Evolutionary conservation across 2,888 invertebrate species (phyloP).

Genomic region (Homarus gammarus): DNA sequence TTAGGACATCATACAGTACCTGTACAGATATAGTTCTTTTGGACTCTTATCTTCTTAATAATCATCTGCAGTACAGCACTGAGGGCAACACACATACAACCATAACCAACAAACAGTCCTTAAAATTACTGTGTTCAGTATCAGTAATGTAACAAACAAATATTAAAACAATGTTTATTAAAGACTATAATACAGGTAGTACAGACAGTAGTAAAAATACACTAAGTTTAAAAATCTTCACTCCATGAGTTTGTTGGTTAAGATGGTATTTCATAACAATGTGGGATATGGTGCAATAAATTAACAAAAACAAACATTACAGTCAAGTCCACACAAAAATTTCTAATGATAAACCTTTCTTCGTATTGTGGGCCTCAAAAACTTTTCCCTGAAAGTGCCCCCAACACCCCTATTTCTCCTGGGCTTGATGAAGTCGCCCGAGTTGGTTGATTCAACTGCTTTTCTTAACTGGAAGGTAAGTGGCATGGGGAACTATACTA

Average conservation of each 20-base stretch:
- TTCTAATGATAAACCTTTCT: slow-evolving; percentile 59
- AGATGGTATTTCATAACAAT: background rate
- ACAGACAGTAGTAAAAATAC: no score
- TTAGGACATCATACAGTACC: no score
- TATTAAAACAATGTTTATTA: no score
- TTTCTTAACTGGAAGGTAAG: slow-evolving; percentile 59
- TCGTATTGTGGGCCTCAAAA: slow-evolving; percentile 55
- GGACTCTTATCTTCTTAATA: no score
- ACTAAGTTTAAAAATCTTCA: no score
- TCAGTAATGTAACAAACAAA: no score
- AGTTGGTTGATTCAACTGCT: slow-evolving; percentile 66
- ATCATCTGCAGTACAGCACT: no score
- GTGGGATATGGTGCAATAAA: background rate
- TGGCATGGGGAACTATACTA: background rate
- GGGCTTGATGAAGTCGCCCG: slow-evolving; percentile 61
- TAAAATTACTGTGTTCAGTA: no score
- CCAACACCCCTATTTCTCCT: slow-evolving; percentile 48
- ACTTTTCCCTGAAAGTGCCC: slow-evolving; percentile 62
- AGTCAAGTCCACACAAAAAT: background rate
- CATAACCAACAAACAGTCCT: no score
- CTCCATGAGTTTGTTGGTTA: background rate
- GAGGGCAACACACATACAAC: no score
- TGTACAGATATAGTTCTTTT: no score
- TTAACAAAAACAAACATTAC: slow-evolving; percentile 4
- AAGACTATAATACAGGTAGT: no score